Evolutionary conservation across 2,888 invertebrate species (phyloP).

Genomic region (Oscheius sp.): DNA sequence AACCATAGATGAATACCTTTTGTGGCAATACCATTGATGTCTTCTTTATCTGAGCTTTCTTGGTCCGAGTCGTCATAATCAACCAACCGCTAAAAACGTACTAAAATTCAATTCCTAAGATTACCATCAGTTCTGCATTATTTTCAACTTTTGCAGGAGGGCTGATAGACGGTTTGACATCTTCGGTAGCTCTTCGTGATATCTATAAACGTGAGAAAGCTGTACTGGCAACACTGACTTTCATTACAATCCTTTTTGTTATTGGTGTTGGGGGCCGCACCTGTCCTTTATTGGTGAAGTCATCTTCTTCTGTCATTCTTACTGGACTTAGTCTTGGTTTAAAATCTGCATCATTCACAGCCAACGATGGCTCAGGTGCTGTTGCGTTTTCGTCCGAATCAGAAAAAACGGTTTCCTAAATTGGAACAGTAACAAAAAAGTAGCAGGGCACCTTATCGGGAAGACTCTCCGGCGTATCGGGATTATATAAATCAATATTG

Average conservation of each 20-base stretch:
- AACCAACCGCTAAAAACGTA: not conserved
- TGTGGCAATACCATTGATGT: too few species aligned
- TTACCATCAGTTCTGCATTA: not conserved
- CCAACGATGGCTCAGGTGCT: not conserved
- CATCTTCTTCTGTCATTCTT: not conserved
- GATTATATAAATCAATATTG: not conserved
- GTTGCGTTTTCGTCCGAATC: not conserved
- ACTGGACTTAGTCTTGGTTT: not conserved
- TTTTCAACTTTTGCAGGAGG: not conserved
- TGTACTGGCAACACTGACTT: not conserved
- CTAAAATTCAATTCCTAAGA: not conserved
- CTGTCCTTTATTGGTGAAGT: not conserved
- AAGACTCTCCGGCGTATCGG: not conserved
- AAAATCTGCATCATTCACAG: not conserved
- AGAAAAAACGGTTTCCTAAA: not conserved
- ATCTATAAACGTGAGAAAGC: not conserved
- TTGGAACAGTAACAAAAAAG: not conserved
- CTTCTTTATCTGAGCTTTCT: too few species aligned
- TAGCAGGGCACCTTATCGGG: not conserved
- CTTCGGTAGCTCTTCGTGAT: not conserved
- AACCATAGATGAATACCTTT: too few species aligned
- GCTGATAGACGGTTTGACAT: not conserved
- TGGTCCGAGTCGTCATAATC: not conserved
- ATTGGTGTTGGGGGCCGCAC: not conserved
- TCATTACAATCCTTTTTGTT: not conserved